Conservation (phyloP, 2,113 vertebrate species). For the Crotophaga sulcirostris region DNA sequence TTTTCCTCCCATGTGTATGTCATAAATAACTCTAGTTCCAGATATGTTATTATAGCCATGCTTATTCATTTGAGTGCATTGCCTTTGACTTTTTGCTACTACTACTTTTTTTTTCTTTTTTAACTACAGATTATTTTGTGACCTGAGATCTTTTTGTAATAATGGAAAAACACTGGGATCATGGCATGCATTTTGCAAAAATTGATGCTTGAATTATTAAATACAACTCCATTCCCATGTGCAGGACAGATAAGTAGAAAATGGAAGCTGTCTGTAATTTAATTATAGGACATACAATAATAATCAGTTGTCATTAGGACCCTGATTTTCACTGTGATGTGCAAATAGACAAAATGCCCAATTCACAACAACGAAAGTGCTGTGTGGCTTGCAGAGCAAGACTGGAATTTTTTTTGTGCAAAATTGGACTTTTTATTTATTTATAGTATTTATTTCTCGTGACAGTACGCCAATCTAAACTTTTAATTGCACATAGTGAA, state of each 20-base stretch:
- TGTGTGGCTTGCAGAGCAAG: background rate
- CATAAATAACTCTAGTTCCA: background rate
- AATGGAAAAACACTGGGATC: background rate
- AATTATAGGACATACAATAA: conserved; percentile 44
- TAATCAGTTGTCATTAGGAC: conserved; percentile 30
- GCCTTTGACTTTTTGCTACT: background rate
- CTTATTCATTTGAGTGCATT: background rate
- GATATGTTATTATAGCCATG: background rate
- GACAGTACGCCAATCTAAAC: background rate
- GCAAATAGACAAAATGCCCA: background rate
- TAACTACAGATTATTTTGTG: background rate
- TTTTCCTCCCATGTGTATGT: background rate
- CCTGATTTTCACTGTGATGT: background rate
- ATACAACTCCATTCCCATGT: background rate
- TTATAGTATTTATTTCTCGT: background rate
- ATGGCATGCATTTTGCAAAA: background rate
- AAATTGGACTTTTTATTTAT: background rate
- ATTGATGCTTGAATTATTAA: conserved; percentile 48
- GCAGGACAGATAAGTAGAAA: conserved; percentile 9
- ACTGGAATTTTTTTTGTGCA: background rate
- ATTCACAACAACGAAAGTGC: background rate
- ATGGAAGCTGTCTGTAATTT: conserved; percentile 36
- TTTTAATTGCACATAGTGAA: background rate
- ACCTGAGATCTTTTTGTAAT: background rate
- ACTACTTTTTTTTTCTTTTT: background rate